A percentile compares a stretch with the other conserved stretches of the same genome.
phyloP scores from a whole-genome alignment of 2,113 vertebrate species.

The Cygnus buccinator region DNA sequence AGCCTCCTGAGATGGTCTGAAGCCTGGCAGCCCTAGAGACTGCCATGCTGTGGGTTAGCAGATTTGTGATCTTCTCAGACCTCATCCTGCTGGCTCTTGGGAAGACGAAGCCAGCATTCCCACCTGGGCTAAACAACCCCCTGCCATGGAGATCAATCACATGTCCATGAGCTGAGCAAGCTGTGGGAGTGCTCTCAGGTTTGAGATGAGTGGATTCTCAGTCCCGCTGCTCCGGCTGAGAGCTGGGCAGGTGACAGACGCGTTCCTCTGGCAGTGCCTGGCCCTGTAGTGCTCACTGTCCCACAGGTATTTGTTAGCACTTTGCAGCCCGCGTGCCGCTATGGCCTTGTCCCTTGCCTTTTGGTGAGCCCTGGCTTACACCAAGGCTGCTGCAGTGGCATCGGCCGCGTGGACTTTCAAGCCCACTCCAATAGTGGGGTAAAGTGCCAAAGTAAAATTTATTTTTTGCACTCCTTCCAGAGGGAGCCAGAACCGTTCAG shows the following conservation, averaged over 20 bases:
- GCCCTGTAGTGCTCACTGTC: not conserved
- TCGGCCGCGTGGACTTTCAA: accelerated
- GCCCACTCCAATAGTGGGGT: not conserved
- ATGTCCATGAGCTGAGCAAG: accelerated
- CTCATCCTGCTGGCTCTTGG: not conserved
- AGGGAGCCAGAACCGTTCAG: not conserved
- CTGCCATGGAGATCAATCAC: not conserved
- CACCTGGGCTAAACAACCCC: not conserved
- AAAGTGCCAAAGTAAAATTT: not conserved
- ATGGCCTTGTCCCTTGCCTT: not conserved
- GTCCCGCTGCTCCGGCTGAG: not conserved
- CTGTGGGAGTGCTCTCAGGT: not conserved
- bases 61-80: not conserved
- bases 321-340: not conserved
- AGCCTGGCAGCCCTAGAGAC: not conserved
- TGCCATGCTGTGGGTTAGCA: not conserved
- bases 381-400: accelerated
- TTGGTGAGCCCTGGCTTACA: not conserved
- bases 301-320: not conserved
- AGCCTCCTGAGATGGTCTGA: not conserved
- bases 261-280: not conserved
- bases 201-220: not conserved
- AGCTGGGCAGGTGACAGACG: not conserved
- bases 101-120: not conserved
- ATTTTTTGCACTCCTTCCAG: not conserved